Percentiles rank a stretch among this genome's conserved stretches.
Evolutionary conservation across 2,113 vertebrate genomes (phyloP).

Genomic region (Scomber japonicus): DNA sequence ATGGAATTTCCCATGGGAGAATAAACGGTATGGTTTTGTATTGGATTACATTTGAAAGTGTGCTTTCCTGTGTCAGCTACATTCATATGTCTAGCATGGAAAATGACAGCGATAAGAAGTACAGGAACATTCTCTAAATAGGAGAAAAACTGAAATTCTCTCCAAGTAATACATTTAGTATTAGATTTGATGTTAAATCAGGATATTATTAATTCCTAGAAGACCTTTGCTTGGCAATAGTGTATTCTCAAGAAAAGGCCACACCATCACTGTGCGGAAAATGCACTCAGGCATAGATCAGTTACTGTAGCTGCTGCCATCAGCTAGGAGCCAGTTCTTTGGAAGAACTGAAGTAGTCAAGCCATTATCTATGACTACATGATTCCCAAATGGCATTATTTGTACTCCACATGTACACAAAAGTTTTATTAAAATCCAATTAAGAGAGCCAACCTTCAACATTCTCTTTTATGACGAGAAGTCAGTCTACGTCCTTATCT

Average conservation of each 20-base stretch:
- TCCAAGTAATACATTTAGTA: constrained; percentile 33
- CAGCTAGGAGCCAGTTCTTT: constrained; percentile 48
- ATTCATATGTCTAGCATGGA: constrained; percentile 1
- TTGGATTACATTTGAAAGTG: constrained; percentile 47
- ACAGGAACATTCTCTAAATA: constrained; percentile 21
- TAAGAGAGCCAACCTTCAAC: constrained; percentile 2
- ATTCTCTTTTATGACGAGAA: neutral
- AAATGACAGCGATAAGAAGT: constrained; percentile 5
- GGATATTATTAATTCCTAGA: constrained; percentile 56
- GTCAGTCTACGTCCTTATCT: neutral
- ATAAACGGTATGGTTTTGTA: constrained; percentile 62
- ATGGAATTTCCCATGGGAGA: constrained; percentile 48
- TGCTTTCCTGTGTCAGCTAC: constrained; percentile 10
- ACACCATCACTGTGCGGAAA: constrained; percentile 65
- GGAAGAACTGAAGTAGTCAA: constrained; percentile 59
- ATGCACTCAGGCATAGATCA: constrained; percentile 71
- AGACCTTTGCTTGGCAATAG: constrained; percentile 32
- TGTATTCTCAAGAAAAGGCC: constrained; percentile 66
- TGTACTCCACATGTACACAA: constrained; percentile 1
- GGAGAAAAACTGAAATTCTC: constrained; percentile 28
- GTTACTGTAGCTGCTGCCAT: constrained; percentile 67
- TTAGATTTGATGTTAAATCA: constrained; percentile 45
- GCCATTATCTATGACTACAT: constrained; percentile 55
- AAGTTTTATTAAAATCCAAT: constrained; percentile 13
- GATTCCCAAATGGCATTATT: constrained; percentile 31